phyloP scores from a whole-genome alignment of 2,113 vertebrate genomes.

The Coreoperca whiteheadi region DNA sequence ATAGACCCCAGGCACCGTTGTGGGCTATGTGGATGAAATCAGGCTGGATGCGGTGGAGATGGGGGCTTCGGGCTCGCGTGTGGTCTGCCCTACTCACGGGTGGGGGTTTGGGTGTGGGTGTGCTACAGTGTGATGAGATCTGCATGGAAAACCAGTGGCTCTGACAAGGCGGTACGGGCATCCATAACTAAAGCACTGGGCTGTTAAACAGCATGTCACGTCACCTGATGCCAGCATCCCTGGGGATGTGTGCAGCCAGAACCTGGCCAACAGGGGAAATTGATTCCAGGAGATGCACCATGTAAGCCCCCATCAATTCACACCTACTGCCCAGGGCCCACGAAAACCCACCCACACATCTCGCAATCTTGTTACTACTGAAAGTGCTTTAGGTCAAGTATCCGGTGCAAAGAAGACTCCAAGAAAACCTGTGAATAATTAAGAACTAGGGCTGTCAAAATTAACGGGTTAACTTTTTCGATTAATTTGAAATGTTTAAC shows the following conservation, averaged over 20 bases:
- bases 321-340: constrained; percentile 43
- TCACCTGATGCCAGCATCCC: constrained; percentile 56
- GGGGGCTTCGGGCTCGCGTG: not conserved
- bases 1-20: constrained; percentile 38
- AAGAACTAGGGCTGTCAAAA: too few species aligned
- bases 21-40: constrained; percentile 27
- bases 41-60: constrained; percentile 14
- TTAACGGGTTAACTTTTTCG: too few species aligned
- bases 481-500: too few species aligned
- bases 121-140: not conserved
- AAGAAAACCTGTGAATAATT: not conserved
- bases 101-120: not conserved
- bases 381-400: constrained; percentile 3
- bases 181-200: constrained; percentile 39
- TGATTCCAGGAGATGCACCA: constrained; percentile 63
- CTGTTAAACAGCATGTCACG: constrained; percentile 56
- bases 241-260: constrained; percentile 31
- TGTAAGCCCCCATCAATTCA: constrained; percentile 38
- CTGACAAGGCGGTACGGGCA: constrained; percentile 28
- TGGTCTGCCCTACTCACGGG: constrained; percentile 15
- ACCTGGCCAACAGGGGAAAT: constrained; percentile 48
- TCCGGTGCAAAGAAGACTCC: not conserved
- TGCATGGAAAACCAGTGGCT: constrained; percentile 37
- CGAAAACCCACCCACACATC: not conserved
- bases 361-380: not conserved